phyloP scores from a whole-genome alignment of 1,140 invertebrate genomes.

The Ips nitidus region DNA sequence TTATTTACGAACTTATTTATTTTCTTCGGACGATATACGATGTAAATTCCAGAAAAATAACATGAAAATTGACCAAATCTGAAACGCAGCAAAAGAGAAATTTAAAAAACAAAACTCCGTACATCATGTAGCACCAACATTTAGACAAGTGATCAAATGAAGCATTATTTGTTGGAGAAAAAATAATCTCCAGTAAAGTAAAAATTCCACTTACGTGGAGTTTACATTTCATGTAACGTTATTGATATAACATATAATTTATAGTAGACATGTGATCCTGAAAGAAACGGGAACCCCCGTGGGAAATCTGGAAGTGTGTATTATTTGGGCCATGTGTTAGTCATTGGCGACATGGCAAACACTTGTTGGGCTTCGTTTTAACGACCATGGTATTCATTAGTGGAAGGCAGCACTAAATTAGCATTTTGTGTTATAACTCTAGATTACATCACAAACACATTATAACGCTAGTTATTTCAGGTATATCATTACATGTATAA shows the following conservation, averaged over 20 bases:
- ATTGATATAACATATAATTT: not conserved
- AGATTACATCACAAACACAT: too few species aligned
- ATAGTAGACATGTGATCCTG: not conserved
- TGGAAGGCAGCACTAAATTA: not conserved
- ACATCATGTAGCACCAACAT: too few species aligned
- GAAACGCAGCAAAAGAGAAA: too few species aligned
- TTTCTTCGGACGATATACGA: not conserved
- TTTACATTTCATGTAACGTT: not conserved
- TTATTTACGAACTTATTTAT: not conserved
- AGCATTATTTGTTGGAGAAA: too few species aligned
- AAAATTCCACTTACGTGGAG: not conserved
- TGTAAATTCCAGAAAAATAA: too few species aligned
- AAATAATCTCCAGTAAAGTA: too few species aligned
- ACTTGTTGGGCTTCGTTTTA: conserved; percentile 9
- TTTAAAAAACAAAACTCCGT: too few species aligned
- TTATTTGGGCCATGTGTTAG: conserved; percentile 2
- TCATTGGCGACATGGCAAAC: conserved; percentile 10
- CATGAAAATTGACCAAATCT: too few species aligned
- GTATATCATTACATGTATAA: too few species aligned
- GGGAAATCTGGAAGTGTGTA: not conserved
- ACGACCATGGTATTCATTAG: not conserved
- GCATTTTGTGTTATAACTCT: not conserved
- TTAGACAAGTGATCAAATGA: too few species aligned
- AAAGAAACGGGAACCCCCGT: not conserved
- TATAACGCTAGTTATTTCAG: too few species aligned